A percentile compares a stretch with the other conserved stretches of the same genome.
Conservation (phyloP, 2,797 vertebrate species). For the Holocentrus rufus region DNA sequence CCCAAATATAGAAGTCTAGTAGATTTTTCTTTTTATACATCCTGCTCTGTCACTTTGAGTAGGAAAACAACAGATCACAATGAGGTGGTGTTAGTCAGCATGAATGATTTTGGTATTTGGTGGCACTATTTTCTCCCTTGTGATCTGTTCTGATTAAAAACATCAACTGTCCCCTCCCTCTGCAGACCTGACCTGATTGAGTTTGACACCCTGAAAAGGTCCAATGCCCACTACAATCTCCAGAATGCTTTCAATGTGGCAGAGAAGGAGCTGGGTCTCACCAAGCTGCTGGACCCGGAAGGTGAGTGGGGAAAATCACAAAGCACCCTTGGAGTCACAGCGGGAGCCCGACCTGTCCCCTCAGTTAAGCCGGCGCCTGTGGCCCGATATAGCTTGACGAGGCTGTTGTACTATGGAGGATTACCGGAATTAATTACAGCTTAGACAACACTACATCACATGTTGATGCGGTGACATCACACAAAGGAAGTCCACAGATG, state of each 20-base stretch:
- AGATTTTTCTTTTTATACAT: constrained; percentile 14
- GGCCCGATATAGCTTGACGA: constrained; percentile 36
- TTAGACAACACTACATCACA: constrained; percentile 41
- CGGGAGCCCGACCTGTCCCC: constrained; percentile 18
- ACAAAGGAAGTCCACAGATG: constrained; percentile 24
- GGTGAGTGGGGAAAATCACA: constrained; percentile 76
- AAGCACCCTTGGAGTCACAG: constrained; percentile 30
- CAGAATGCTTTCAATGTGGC: constrained; percentile 95
- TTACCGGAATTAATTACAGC: constrained; percentile 55
- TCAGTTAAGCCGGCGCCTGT: constrained; percentile 30
- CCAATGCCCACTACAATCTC: constrained; percentile 95
- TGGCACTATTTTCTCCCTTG: not conserved
- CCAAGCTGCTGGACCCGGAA: constrained; percentile 94
- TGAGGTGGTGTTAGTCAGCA: not conserved
- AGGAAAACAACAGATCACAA: not conserved
- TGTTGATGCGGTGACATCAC: constrained; percentile 27
- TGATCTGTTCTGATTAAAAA: constrained; percentile 34
- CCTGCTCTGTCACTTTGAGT: not conserved
- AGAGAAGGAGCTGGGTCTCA: constrained; percentile 93
- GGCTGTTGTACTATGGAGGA: constrained; percentile 32
- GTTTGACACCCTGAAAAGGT: constrained; percentile 91
- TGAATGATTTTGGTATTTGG: not conserved
- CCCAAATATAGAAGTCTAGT: not conserved
- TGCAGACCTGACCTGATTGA: constrained; percentile 92
- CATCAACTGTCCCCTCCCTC: constrained; percentile 28